These are phyloP conservation scores for Pogoniulus pusillus DNA, from an alignment of 2,797 vertebrate genomes.

Conservation along the genomic window DNA sequence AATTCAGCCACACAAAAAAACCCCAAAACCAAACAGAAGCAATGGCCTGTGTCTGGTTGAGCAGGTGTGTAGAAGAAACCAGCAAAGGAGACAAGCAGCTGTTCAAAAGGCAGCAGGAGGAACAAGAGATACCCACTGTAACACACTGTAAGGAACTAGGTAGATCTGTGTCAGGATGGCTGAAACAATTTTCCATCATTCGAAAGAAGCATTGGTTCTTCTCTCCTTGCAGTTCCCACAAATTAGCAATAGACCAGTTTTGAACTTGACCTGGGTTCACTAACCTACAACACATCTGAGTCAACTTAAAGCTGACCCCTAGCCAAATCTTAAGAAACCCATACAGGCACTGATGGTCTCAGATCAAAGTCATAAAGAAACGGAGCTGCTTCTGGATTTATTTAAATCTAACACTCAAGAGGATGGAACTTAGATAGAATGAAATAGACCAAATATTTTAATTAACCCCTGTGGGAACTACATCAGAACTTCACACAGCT, in stretches of 20 bases:
- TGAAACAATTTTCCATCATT: neutral
- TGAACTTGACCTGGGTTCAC: neutral
- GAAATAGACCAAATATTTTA: conserved; percentile 49
- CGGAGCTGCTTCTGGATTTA: neutral
- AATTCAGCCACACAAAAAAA: neutral
- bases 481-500: neutral
- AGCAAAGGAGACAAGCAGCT: neutral
- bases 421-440: conserved; percentile 17
- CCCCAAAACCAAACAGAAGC: neutral
- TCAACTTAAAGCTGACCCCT: neutral
- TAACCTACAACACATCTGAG: neutral
- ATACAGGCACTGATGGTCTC: neutral
- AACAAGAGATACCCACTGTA: neutral
- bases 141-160: neutral
- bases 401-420: neutral
- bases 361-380: conserved; percentile 1
- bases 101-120: neutral
- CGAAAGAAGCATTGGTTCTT: neutral
- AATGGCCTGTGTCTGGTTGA: neutral
- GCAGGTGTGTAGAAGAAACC: neutral
- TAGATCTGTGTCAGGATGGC: neutral
- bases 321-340: neutral
- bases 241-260: neutral
- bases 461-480: conserved; percentile 26
- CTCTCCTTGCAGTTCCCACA: neutral